Evolutionary conservation across 1,140 invertebrate genomes (phyloP).

Genomic region (Pentalonia nigronervosa): DNA sequence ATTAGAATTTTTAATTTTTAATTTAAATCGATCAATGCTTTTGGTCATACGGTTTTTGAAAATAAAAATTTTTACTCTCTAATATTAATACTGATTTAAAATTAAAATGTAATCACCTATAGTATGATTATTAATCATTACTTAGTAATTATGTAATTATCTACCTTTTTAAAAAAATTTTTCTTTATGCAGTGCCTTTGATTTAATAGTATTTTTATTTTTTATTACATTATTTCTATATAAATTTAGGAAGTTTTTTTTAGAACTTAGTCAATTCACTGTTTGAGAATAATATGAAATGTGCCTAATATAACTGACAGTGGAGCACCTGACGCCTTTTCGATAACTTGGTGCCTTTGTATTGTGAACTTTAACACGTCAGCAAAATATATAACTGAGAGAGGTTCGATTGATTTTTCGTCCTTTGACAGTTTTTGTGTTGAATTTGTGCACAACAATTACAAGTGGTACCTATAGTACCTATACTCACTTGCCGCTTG

Average conservation of each 20-base stretch:
- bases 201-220: background rate
- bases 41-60: background rate
- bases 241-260: background rate
- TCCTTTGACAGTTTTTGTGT: background rate
- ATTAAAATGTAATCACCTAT: background rate
- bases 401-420: background rate
- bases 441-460: background rate
- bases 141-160: background rate
- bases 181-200: background rate
- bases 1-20: background rate
- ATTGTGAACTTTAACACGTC: background rate
- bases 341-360: background rate
- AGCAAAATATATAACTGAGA: background rate
- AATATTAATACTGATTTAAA: background rate
- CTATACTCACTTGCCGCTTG: background rate
- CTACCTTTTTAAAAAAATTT: background rate
- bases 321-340: background rate
- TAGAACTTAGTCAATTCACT: background rate
- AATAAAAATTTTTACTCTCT: background rate
- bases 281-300: background rate
- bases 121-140: background rate
- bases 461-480: constrained; percentile 13
- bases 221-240: background rate
- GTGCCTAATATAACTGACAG: background rate
- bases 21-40: background rate